Base-by-base conservation (phyloP, 2,888 invertebrate genomes). In the Oscheius onirici region DNA sequence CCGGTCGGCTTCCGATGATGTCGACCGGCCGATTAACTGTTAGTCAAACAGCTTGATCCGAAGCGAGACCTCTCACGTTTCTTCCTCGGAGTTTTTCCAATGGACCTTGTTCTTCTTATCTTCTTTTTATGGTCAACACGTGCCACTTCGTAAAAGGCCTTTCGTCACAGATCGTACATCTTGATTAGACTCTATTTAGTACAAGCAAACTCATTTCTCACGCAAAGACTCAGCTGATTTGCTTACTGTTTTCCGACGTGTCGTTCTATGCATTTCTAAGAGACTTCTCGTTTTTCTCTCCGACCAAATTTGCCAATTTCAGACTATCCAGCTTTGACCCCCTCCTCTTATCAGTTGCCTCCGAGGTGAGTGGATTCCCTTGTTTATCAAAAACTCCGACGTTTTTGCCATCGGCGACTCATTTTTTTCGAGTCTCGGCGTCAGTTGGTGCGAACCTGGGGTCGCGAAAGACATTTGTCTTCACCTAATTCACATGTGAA, bases 11-110 rank as follows among this genome's bases (percentile, higher is more conserved):
- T 58, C 58, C 58, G 58, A 41, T 58, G 58, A 58, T 58, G 58
- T 58, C 58, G 58, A 58, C 58, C 41, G 58, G 46, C 15, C 58
- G 58, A 58, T 58, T 58, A 58, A 58, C 58, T 28, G 40, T 58
- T 41, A 34, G 41, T n/a, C 58, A 58, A 58, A 58, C 34, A 58
- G 34, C n/a, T 41, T 58, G 40, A 58, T 58, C 58, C 41, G 34
- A 58, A 17, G 40, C 58, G 52, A 24, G 52, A 40, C 41, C 58
- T 58, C 49, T 41, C 58, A 40, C 40, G 20, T 58, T 34, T 34
- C 54, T 55, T 26, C 26, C 54, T 55, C 15, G 22, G 11, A 13
- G n/a, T 34, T 26, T 55, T n/a, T 24, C 52, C 22, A 10, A 10
- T 15, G n/a, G 26, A 26, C 28, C n/a, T n/a, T 55, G 5, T 24